A percentile compares a stretch with the other conserved stretches of the same genome.
Evolutionary conservation across 2,888 invertebrate genomes (phyloP).

Genomic region (Panopea generosa): DNA sequence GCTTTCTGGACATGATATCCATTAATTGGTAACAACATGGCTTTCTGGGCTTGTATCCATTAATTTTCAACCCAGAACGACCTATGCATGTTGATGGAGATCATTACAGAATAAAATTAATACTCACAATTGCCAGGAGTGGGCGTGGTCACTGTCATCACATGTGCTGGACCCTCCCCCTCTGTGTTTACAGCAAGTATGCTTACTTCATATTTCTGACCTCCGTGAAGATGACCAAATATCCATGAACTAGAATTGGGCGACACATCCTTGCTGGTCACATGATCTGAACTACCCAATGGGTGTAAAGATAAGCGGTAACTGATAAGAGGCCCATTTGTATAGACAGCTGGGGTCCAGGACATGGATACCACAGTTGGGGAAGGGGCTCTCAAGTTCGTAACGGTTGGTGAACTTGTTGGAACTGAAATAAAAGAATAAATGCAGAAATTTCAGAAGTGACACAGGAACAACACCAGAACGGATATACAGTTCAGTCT

Average conservation of each 20-base stretch:
- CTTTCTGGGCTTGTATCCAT: too few species aligned
- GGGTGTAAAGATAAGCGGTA: slow-evolving; percentile 92
- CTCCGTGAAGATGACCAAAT: slow-evolving; percentile 73
- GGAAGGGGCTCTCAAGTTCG: slow-evolving; percentile 88
- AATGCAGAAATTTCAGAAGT: too few species aligned
- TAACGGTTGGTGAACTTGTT: slow-evolving; percentile 91
- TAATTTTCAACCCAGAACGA: too few species aligned
- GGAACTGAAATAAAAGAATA: slow-evolving; percentile 88
- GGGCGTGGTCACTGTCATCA: slow-evolving; percentile 71
- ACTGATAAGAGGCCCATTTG: slow-evolving; percentile 94
- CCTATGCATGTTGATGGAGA: too few species aligned
- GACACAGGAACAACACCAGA: too few species aligned
- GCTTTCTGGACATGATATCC: too few species aligned
- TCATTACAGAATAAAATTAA: too few species aligned
- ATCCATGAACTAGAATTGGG: slow-evolving; percentile 74
- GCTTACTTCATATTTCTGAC: slow-evolving; percentile 69
- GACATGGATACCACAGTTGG: slow-evolving; percentile 93
- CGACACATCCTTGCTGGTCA: slow-evolving; percentile 67
- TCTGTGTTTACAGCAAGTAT: slow-evolving; percentile 75
- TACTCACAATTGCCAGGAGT: slow-evolving; percentile 67
- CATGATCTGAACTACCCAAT: slow-evolving; percentile 76
- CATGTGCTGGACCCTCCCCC: slow-evolving; percentile 75
- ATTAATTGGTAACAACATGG: too few species aligned
- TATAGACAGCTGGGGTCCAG: slow-evolving; percentile 95
- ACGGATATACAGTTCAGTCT: too few species aligned